Evolutionary conservation across 2,888 invertebrate species (phyloP), one percentile per base, ranked within the genome.

Genomic region (Eristalis tenax): DNA sequence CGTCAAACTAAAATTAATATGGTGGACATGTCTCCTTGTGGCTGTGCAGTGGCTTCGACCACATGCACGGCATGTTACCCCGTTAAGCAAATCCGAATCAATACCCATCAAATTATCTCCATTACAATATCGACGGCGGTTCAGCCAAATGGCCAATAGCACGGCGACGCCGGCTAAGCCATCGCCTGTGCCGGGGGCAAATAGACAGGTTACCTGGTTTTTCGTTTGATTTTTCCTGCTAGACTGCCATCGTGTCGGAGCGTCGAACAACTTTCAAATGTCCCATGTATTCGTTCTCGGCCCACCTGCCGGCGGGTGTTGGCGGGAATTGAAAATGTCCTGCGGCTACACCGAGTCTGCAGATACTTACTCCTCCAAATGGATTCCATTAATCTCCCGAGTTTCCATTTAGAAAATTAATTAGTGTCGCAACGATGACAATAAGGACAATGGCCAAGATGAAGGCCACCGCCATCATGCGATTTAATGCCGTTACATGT

Each of bases 31-130:
- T 76, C 68, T 43, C 66, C 61, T 6, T 38, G 68, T 40, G 38
- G 71, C 10, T 43, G 50, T 50, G 23, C 71, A 15, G 57, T 11
- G 50, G 18, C 50, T 32, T 22, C 26, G 70, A 35, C 32, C 65
- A 80, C 65, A 28, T 43, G 10, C 10, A 32, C 10, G 35, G 40
- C 3, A 18, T 35, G 43, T 26, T 32, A 81, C 63, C 32, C 71
- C 66, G 71, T 77, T 73, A 59, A 70, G 81, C 65, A 74, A 82
- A 79, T 83, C 83, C 83, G 66, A 83, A 86, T 86, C 86, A 78
- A 86, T 86, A 86, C 82, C 70, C 86, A 78, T 86, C 78, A 83
- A 86, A 83, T 86, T 83, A 86, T 86, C 63, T 83, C 71, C 70
- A 78, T 83, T 68, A 74, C 73, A 78, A 74, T 78, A 78, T 73